Evolutionary conservation across 2,797 vertebrate genomes (phyloP).

Genomic region (Emydoidea blandingii): DNA sequence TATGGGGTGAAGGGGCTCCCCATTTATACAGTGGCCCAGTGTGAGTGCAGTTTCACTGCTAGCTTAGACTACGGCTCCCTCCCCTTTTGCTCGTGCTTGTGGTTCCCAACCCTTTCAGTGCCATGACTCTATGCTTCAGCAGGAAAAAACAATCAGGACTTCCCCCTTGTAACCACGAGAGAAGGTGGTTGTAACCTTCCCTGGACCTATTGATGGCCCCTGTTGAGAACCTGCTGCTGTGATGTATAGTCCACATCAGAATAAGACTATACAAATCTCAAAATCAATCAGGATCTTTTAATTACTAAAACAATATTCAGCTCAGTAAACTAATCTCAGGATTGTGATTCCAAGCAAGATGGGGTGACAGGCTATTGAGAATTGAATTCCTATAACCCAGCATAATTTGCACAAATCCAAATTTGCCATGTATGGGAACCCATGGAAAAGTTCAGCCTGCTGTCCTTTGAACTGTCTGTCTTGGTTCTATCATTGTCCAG

Average conservation of each 20-base stretch:
- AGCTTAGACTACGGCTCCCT: not conserved
- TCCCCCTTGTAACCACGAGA: not conserved
- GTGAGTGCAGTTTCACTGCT: too few relatives aligned
- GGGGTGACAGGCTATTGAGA: not conserved
- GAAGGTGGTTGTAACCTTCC: not conserved
- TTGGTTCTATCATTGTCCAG: accelerated
- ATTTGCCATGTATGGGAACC: accelerated
- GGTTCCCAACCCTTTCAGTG: not conserved
- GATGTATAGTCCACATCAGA: not conserved
- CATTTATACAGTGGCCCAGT: too few relatives aligned
- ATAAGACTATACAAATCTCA: not conserved
- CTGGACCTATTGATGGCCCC: not conserved
- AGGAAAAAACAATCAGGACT: not conserved
- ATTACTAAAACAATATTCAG: not conserved
- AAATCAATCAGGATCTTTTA: not conserved
- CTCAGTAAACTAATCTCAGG: not conserved
- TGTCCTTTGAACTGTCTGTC: accelerated
- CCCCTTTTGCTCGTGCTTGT: not conserved
- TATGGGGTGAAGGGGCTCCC: not conserved
- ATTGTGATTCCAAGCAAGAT: not conserved
- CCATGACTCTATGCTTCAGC: not conserved
- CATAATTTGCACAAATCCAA: accelerated
- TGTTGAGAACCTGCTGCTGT: not conserved
- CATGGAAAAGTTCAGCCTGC: accelerated
- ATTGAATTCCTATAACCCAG: accelerated